Percentiles rank a stretch among this genome's conserved stretches.
These are phyloP conservation scores for Gymnoscopelus braueri DNA, from an alignment of 2,797 vertebrate species.

Conservation along the genomic window DNA sequence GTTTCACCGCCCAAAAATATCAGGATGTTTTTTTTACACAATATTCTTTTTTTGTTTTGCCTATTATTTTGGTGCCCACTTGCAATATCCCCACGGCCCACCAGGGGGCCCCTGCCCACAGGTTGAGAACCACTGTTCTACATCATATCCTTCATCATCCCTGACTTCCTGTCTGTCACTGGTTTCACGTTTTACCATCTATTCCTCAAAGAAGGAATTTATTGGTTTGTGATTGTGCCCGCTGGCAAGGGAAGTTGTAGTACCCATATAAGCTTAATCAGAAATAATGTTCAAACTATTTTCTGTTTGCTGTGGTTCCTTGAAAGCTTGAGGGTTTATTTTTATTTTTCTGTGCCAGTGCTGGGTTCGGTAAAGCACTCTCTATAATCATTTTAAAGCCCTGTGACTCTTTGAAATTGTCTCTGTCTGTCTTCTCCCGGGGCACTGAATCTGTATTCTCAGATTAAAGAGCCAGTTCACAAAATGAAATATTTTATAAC, in stretches of 20 bases:
- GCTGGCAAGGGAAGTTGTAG: slow-evolving; percentile 24
- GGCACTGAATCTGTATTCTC: slow-evolving; percentile 32
- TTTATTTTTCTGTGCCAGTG: slow-evolving; percentile 40
- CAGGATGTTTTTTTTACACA: neutral
- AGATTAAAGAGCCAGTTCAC: slow-evolving; percentile 51
- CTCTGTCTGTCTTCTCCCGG: slow-evolving; percentile 17
- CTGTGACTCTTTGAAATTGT: slow-evolving; percentile 49
- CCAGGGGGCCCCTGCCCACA: no score
- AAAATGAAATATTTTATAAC: slow-evolving; percentile 58
- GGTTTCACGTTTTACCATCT: slow-evolving; percentile 11
- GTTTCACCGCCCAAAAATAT: no score
- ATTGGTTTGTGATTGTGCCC: slow-evolving; percentile 16
- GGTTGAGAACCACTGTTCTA: no score
- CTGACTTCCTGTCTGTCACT: no score
- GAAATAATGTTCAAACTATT: slow-evolving; percentile 35
- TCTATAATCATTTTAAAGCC: slow-evolving; percentile 58
- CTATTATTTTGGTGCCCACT: no score
- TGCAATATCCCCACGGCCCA: no score
- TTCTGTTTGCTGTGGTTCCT: slow-evolving; percentile 12
- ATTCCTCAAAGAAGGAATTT: slow-evolving; percentile 13
- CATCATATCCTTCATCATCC: no score
- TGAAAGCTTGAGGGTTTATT: slow-evolving; percentile 36
- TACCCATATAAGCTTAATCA: slow-evolving; percentile 9
- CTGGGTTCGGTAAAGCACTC: slow-evolving; percentile 37
- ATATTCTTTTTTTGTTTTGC: neutral